phyloP scores from a whole-genome alignment of 1,140 invertebrate genomes.

The Trissolcus basalis region DNA sequence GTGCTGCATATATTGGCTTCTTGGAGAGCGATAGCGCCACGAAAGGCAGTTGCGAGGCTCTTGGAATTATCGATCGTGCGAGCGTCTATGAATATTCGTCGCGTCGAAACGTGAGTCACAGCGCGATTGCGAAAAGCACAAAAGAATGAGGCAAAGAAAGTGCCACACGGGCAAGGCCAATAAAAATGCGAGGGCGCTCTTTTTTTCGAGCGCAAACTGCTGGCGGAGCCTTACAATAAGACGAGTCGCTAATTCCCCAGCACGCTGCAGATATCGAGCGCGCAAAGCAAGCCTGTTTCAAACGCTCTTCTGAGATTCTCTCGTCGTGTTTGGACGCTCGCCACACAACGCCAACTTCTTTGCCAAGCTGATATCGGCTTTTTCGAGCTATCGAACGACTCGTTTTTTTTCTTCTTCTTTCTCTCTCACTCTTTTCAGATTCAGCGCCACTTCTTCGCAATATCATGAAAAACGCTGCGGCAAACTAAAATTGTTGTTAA shows the following conservation, averaged over 20 bases:
- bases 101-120: slow-evolving; percentile 60
- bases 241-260: slow-evolving; percentile 27
- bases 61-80: slow-evolving; percentile 61
- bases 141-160: slow-evolving; percentile 30
- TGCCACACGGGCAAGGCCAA: neutral
- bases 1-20: slow-evolving; percentile 48
- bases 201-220: neutral
- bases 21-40: slow-evolving; percentile 45
- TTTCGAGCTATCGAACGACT: slow-evolving; percentile 44
- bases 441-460: slow-evolving; percentile 31
- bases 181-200: too few relatives aligned
- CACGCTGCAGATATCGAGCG: neutral
- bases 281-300: too few relatives aligned
- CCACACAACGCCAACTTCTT: slow-evolving; percentile 16
- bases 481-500: slow-evolving; percentile 38
- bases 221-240: slow-evolving; percentile 8
- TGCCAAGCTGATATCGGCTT: slow-evolving; percentile 44
- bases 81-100: slow-evolving; percentile 60
- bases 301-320: too few relatives aligned
- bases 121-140: slow-evolving; percentile 55
- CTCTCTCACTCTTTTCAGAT: neutral
- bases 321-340: slow-evolving; percentile 3
- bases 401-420: slow-evolving; percentile 8
- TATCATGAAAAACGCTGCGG: slow-evolving; percentile 22
- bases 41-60: slow-evolving; percentile 44